Conservation (phyloP, 2,113 vertebrate genomes). For the Scolopax mira region DNA sequence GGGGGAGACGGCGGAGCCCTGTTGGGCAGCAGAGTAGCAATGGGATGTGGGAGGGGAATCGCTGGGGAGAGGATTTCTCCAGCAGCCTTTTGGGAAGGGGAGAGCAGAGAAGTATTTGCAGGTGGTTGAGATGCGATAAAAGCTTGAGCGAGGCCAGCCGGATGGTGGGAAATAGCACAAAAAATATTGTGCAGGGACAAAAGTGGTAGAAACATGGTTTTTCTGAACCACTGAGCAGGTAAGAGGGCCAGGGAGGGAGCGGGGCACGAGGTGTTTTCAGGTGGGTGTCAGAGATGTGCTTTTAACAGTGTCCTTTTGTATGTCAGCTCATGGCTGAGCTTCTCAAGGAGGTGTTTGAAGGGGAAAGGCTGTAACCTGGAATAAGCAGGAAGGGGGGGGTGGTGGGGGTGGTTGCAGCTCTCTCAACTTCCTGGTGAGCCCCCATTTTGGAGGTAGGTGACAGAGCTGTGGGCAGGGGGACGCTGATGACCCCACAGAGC, state of each 20-base stretch:
- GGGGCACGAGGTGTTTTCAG: fast-evolving
- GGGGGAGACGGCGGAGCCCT: background rate
- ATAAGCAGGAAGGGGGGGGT: background rate
- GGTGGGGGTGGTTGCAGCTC: background rate
- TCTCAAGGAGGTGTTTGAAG: background rate
- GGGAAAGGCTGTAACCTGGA: background rate
- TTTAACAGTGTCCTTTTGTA: background rate
- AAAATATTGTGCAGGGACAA: background rate
- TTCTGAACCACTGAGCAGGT: background rate
- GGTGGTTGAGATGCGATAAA: background rate
- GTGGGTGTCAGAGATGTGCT: background rate
- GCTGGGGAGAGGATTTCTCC: background rate
- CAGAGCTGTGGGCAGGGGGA: background rate
- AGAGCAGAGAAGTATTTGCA: background rate
- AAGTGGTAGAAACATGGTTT: background rate
- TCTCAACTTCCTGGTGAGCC: background rate
- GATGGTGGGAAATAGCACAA: background rate
- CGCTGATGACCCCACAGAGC: background rate
- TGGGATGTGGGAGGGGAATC: background rate
- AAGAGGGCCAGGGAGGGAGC: background rate
- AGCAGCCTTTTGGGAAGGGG: background rate
- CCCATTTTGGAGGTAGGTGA: fast-evolving
- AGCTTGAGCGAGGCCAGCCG: background rate
- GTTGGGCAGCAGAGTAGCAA: fast-evolving
- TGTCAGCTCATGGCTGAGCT: background rate